Evolutionary conservation across 2,113 vertebrate species (phyloP), one percentile per base, ranked within the genome.

Genomic region (Rattus rattus): DNA sequence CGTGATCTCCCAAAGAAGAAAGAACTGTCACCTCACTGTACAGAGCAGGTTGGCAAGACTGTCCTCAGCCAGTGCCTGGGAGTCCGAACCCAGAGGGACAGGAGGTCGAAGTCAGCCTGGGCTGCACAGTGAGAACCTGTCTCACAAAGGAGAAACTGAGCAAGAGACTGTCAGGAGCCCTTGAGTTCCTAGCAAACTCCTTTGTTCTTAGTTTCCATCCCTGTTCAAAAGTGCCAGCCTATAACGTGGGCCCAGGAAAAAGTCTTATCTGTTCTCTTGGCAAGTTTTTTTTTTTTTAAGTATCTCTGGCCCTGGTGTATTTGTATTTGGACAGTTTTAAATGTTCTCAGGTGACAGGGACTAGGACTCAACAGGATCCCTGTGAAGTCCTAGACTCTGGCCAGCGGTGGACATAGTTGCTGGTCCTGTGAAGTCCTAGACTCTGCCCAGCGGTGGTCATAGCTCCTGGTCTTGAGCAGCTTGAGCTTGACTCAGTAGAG

Each of bases 221-320:
- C 24, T 75, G 22, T 79, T 97, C 61, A 93, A 26, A 96, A 84
- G n/a, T 77, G 26, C 14, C 12, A 8, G 81, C 86, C 75, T 81
- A 3, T 86, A 91, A 67, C 47, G 26, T 24, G 47, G 88, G 69
- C 79, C 83, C 76, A 30, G 5, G n/a, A 22, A 80, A 77, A 92
- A 52, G 59, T 52, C 14, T 69, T 76, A 11, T 10, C 28, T n/a
- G 9, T 92, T 63, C 65, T 91, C 92, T 30, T 24, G 43, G 75
- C 61, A 90, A 79, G 33, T 63, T 43, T 43, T 65, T 69, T 3
- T 69, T 94, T 47, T 88, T 26, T 54, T 54, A 54, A 43, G 20
- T 76, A 5, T 54, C 4, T 36, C 16, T 49, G 56, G 28, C 9
- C 39, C n/a, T 72, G 39, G 12, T 36, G 13, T 61, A 20, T 91